These are phyloP conservation scores for Pangasius larnaudii DNA, from an alignment of 2,797 vertebrate genomes.

Conservation along the genomic window DNA sequence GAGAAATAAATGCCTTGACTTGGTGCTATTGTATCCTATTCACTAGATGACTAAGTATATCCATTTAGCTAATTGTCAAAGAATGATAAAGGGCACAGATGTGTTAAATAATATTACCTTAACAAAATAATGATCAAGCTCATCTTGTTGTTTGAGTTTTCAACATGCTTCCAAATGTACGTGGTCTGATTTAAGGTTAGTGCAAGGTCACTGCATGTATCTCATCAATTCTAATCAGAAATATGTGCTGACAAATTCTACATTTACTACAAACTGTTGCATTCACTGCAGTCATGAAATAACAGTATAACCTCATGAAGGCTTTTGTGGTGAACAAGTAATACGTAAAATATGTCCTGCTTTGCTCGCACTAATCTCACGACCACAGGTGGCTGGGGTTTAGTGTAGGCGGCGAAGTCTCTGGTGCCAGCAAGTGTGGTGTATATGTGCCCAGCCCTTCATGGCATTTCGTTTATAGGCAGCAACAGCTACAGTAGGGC, in stretches of 20 bases:
- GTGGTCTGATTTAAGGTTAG: not conserved
- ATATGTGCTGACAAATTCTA: not conserved
- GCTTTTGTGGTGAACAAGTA: slow-evolving; percentile 22
- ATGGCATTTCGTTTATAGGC: slow-evolving; percentile 52
- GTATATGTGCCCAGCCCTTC: slow-evolving; percentile 48
- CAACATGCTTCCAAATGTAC: not conserved
- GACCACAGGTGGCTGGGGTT: slow-evolving; percentile 59
- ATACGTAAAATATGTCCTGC: slow-evolving; percentile 33
- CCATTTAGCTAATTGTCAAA: not conserved
- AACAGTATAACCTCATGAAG: slow-evolving; percentile 28
- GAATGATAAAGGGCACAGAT: not conserved
- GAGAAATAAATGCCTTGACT: not conserved
- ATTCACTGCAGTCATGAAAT: slow-evolving; percentile 21
- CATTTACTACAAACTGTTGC: not conserved
- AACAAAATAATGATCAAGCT: not conserved
- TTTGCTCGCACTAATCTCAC: slow-evolving; percentile 52
- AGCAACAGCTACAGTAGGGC: slow-evolving; percentile 47
- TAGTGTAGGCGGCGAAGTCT: slow-evolving; percentile 51
- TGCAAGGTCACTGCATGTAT: not conserved
- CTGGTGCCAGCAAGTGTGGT: slow-evolving; percentile 51
- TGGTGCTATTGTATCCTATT: not conserved
- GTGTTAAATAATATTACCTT: not conserved
- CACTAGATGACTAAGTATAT: not conserved
- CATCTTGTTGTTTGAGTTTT: not conserved
- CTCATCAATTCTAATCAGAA: not conserved